Evolutionary conservation across 1,140 invertebrate genomes (phyloP).

Genomic region (Drosophila erecta): DNA sequence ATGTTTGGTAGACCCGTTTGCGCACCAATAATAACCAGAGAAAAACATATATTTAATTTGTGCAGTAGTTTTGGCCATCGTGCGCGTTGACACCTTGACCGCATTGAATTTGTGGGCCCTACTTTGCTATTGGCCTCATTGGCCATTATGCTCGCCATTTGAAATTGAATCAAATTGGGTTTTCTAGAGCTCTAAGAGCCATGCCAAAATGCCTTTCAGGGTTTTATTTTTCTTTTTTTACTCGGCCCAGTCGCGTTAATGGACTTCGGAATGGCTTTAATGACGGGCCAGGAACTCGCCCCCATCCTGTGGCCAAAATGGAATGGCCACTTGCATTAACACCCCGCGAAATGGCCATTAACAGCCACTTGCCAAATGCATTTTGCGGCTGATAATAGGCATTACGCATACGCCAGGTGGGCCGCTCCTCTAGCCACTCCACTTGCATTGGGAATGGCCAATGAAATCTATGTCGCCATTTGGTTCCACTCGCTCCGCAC

Average conservation of each 20-base stretch:
- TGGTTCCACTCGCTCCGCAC: constrained; percentile 24
- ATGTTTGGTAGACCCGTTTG: constrained; percentile 28
- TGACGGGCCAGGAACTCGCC: constrained; percentile 10
- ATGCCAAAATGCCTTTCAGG: constrained; percentile 51
- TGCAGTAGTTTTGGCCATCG: constrained; percentile 17
- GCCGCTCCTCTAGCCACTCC: background rate
- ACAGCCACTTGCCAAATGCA: constrained; percentile 52
- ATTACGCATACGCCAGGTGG: constrained; percentile 68
- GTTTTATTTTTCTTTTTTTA: background rate
- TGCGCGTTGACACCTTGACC: constrained; percentile 72
- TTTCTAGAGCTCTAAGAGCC: constrained; percentile 58
- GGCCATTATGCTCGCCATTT: constrained; percentile 59
- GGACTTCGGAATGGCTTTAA: constrained; percentile 8
- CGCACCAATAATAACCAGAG: constrained; percentile 42
- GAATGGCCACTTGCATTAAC: constrained; percentile 40
- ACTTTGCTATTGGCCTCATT: constrained; percentile 57
- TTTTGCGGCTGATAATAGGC: constrained; percentile 54
- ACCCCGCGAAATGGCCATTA: constrained; percentile 49
- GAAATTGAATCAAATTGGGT: constrained; percentile 61
- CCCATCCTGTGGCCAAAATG: constrained; percentile 43
- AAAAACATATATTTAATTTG: constrained; percentile 37
- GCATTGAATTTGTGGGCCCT: constrained; percentile 52
- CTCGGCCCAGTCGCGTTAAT: background rate
- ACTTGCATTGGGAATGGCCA: constrained; percentile 2
- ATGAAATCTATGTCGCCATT: constrained; percentile 56